Evolutionary conservation across 1,140 invertebrate genomes (phyloP).

Genomic region (Meloidogyne chitwoodi): DNA sequence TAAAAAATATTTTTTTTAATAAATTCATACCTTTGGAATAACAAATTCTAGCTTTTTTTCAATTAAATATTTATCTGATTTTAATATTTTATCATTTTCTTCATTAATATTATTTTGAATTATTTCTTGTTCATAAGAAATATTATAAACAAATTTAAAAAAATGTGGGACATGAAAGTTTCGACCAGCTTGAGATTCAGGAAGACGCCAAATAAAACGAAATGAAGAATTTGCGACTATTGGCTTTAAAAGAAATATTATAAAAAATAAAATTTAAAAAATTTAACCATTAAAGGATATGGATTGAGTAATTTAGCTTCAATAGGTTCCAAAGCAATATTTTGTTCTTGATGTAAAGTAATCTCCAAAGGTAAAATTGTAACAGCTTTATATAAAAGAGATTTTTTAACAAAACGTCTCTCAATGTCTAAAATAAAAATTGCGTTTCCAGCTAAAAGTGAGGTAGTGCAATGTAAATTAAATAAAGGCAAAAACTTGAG

Average conservation of each 20-base stretch:
- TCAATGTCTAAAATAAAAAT: slow-evolving; percentile 10
- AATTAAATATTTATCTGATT: slow-evolving; percentile 28
- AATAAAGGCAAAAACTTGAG: slow-evolving; percentile 3
- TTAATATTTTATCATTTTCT: slow-evolving; percentile 13
- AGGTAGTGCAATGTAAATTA: slow-evolving; percentile 11
- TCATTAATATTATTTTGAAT: background rate
- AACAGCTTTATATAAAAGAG: background rate
- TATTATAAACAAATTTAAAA: slow-evolving; percentile 23
- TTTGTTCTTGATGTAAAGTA: slow-evolving; percentile 26
- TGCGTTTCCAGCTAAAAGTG: slow-evolving; percentile 5
- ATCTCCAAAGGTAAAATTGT: slow-evolving; percentile 24
- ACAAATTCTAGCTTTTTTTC: slow-evolving; percentile 27
- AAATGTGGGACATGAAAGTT: slow-evolving; percentile 27
- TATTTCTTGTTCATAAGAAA: slow-evolving; percentile 3
- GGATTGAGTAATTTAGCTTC: slow-evolving; percentile 33
- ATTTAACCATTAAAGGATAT: slow-evolving; percentile 28
- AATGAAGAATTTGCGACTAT: slow-evolving; percentile 41
- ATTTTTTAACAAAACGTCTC: background rate
- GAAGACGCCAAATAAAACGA: slow-evolving; percentile 40
- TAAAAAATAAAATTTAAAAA: background rate
- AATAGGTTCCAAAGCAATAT: slow-evolving; percentile 12
- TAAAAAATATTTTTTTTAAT: background rate
- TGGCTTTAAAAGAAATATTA: slow-evolving; percentile 22
- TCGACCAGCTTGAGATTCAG: slow-evolving; percentile 13
- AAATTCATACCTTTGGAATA: slow-evolving; percentile 26